These are phyloP conservation scores for Sphaerophoria taeniata DNA, from an alignment of 2,888 invertebrate species.

Conservation along the genomic window DNA sequence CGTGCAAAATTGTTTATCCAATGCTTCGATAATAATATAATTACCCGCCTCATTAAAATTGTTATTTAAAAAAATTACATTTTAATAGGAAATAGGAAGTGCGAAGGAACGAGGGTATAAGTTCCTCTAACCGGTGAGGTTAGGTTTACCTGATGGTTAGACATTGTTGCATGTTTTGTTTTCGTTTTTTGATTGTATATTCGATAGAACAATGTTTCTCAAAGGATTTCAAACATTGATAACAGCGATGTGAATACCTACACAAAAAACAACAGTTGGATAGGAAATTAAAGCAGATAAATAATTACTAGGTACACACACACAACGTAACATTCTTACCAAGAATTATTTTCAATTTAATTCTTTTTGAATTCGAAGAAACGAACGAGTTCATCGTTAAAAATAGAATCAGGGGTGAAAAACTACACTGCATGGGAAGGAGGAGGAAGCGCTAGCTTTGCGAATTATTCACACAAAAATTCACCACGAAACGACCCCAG, in stretches of 20 bases:
- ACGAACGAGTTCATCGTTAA: constrained; percentile 75
- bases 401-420: constrained; percentile 75
- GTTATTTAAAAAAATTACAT: constrained; percentile 36
- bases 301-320: constrained; percentile 19
- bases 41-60: constrained; percentile 53
- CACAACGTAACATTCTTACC: constrained; percentile 22
- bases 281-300: constrained; percentile 58
- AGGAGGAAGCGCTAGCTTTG: constrained; percentile 63
- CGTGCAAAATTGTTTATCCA: constrained; percentile 10
- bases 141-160: background rate
- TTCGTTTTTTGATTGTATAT: background rate
- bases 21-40: constrained; percentile 28
- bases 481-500: constrained; percentile 46
- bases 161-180: constrained; percentile 20
- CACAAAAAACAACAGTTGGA: constrained; percentile 34
- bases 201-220: background rate
- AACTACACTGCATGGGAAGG: constrained; percentile 24
- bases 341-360: constrained; percentile 68
- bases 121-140: background rate
- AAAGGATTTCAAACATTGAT: constrained; percentile 28
- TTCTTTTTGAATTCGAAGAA: constrained; percentile 66
- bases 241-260: constrained; percentile 11
- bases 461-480: constrained; percentile 39
- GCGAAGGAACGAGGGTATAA: background rate
- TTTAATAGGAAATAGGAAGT: constrained; percentile 30